These are phyloP conservation scores for Pemphredon lugubris DNA, from an alignment of 2,888 invertebrate genomes.

Conservation along the genomic window DNA sequence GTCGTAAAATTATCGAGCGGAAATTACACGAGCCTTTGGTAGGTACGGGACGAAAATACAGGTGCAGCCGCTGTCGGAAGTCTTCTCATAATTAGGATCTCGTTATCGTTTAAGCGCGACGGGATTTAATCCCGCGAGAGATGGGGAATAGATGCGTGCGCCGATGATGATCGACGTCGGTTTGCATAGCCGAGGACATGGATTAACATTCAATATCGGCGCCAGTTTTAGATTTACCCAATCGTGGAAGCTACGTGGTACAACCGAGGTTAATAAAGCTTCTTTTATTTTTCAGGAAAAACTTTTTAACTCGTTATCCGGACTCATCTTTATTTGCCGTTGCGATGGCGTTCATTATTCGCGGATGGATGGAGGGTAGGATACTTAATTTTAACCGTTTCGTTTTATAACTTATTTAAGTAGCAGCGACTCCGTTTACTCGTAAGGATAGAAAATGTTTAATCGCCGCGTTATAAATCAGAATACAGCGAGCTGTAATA, in stretches of 20 bases:
- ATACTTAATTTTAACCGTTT: not conserved
- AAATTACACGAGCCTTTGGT: slow-evolving; percentile 53
- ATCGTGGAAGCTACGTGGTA: too few species aligned
- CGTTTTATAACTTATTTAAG: not conserved
- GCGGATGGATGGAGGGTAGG: not conserved
- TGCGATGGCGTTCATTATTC: not conserved
- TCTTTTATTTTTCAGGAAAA: too few species aligned
- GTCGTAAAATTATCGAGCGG: slow-evolving; percentile 57
- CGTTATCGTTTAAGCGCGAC: slow-evolving; percentile 39
- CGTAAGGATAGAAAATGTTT: not conserved
- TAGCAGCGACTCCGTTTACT: not conserved
- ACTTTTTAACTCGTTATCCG: too few species aligned
- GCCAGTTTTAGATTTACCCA: slow-evolving; percentile 4
- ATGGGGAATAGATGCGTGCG: slow-evolving; percentile 14
- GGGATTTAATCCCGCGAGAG: slow-evolving; percentile 49
- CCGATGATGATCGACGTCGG: slow-evolving; percentile 37
- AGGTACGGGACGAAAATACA: slow-evolving; percentile 27
- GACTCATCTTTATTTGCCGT: too few species aligned
- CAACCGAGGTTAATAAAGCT: too few species aligned
- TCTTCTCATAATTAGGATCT: slow-evolving; percentile 57
- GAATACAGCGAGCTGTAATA: too few species aligned
- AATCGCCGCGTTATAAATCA: not conserved
- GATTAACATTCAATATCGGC: slow-evolving; percentile 55
- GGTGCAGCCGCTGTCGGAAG: slow-evolving; percentile 46
- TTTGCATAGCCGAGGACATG: slow-evolving; percentile 26